phyloP scores from a whole-genome alignment of 2,113 vertebrate species.

The Panthera leo region DNA sequence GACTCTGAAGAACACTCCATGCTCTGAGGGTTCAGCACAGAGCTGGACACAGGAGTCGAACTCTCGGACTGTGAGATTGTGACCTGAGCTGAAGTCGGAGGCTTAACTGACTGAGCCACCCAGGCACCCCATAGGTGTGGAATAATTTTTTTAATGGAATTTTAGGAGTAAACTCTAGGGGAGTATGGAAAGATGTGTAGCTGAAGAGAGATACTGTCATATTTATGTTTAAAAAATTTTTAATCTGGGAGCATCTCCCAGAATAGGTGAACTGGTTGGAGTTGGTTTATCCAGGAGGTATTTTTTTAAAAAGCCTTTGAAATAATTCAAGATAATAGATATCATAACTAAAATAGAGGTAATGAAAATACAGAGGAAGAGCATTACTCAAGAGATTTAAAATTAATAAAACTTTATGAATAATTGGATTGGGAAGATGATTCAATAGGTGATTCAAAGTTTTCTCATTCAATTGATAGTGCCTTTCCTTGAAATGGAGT shows the following conservation, averaged over 20 bases:
- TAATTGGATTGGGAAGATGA: not conserved
- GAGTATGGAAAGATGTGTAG: not conserved
- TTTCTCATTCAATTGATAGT: not conserved
- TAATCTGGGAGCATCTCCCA: not conserved
- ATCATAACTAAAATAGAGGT: not conserved
- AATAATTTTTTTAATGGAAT: not conserved
- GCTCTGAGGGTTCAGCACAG: too few relatives aligned
- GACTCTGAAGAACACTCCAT: too few relatives aligned
- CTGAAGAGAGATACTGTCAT: not conserved
- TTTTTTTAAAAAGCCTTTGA: not conserved
- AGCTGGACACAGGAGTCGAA: too few relatives aligned
- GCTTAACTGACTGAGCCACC: too few relatives aligned
- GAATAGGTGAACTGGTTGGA: not conserved
- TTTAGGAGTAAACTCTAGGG: not conserved
- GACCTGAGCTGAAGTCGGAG: too few relatives aligned
- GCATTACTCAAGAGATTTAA: not conserved
- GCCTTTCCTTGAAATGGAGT: not conserved
- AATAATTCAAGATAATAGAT: not conserved
- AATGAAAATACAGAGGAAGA: not conserved
- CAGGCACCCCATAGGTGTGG: too few relatives aligned
- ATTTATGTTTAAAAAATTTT: not conserved
- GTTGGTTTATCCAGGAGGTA: not conserved
- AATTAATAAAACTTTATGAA: not conserved
- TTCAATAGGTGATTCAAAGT: not conserved
- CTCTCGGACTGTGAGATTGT: too few relatives aligned